Evolutionary conservation across 2,113 vertebrate species (phyloP), one percentile per base, ranked within the genome.

Genomic region (Microcebus tavaratra): DNA sequence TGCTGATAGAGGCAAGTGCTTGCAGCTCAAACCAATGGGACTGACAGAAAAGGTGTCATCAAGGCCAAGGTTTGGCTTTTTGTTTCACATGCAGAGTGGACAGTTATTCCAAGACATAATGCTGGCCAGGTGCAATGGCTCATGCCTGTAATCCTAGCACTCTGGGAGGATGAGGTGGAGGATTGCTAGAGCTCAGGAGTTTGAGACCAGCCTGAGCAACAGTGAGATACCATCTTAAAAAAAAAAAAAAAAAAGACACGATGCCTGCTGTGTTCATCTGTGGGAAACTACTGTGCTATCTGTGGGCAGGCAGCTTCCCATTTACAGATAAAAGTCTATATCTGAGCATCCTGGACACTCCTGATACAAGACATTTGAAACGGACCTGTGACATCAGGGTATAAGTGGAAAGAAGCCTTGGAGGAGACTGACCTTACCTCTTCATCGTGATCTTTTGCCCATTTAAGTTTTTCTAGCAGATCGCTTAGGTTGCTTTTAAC

Each of bases 371-470:
- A 36, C 29, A 25, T 72, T 93, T 50, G 63, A 42, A 80, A 59
- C 4, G 8, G 63, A 36, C 39, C 65, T 0, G 2, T 17, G 72
- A 34, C 1, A 18, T 0, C 5, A 29, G 6, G 45, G 13, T 29
- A 39, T 57, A 9, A 21, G 67, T 4, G 1, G 67, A 27, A 63
- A 25, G 6, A 17, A 63, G 20, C 53, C 11, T 72, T 39, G 23
- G 3, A 3, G 27, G 75, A 65, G 61, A 59, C 67, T 11, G 48
- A 81, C 39, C 91, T 98, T 98, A 99, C 99, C 99, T 99, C 99
- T 95, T 99, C 98, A 25, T 99, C 99, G 0, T 99, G 99, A 78
- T 99, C 99, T 97, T 99, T 99, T 34, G 99, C 99, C 99, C 99
- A 99, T 67, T 99, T 98, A 84, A 99, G 99, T 97, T 99, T 99